Percentiles rank a stretch among this genome's conserved stretches.
These are phyloP conservation scores for Drosophila glabriapex DNA, from an alignment of 2,888 invertebrate species.

Conservation along the genomic window DNA sequence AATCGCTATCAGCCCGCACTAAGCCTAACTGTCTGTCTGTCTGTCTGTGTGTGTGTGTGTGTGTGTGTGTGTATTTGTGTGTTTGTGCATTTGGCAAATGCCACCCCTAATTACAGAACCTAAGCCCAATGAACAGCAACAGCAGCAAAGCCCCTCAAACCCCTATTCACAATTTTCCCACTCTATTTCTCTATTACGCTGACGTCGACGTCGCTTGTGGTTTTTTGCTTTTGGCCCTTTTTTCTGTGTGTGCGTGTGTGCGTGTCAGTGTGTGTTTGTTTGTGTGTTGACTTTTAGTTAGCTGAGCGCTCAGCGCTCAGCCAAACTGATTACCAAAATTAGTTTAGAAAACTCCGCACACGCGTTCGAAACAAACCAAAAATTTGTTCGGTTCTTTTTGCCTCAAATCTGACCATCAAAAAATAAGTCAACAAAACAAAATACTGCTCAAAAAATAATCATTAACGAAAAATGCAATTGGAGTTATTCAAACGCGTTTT, in stretches of 20 bases:
- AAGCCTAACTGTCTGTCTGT: conserved; percentile 13
- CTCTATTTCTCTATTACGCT: conserved; percentile 78
- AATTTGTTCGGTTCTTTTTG: conserved; percentile 77
- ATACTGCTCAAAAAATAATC: conserved; percentile 21
- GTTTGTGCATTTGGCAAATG: conserved; percentile 29
- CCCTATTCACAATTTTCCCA: conserved; percentile 36
- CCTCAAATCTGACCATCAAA: conserved; percentile 40
- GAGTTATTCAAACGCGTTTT: conserved; percentile 28
- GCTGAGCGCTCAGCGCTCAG: conserved; percentile 54
- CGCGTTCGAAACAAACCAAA: conserved; percentile 82
- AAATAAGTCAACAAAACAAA: conserved; percentile 32
- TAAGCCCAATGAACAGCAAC: conserved; percentile 27
- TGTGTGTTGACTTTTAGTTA: conserved; percentile 69
- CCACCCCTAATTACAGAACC: conserved; percentile 67
- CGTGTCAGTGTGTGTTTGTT: conserved; percentile 27
- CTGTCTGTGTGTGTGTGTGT: conserved; percentile 6
- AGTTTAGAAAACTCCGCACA: conserved; percentile 84
- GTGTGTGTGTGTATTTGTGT: conserved; percentile 9
- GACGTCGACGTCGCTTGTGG: conserved; percentile 69
- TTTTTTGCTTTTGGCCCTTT: conserved; percentile 31
- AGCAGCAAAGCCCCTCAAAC: conserved; percentile 14
- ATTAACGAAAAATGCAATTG: conserved; percentile 34
- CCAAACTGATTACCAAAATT: conserved; percentile 82
- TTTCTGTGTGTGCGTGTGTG: neutral
- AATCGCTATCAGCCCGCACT: conserved; percentile 36